phyloP scores from a whole-genome alignment of 2,888 invertebrate genomes.

The Habrosyne pyritoides region DNA sequence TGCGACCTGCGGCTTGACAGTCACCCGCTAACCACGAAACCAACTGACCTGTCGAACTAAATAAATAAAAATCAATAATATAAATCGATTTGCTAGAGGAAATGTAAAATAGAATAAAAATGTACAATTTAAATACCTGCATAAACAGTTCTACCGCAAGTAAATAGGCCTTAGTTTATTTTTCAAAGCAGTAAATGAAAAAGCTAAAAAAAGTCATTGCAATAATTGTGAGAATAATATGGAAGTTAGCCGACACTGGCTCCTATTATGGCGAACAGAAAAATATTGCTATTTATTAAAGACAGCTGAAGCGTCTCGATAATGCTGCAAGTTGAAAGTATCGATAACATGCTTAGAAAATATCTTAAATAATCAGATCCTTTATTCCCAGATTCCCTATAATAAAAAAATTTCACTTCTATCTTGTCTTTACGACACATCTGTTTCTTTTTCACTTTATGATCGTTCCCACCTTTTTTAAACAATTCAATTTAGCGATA shows the following conservation, averaged over 20 bases:
- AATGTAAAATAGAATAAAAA: neutral
- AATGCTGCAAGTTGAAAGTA: conserved; percentile 26
- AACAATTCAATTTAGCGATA: too few species aligned
- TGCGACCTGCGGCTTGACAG: too few species aligned
- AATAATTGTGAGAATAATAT: conserved; percentile 59
- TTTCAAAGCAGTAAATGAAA: conserved; percentile 45
- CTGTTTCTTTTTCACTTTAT: too few species aligned
- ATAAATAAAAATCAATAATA: too few species aligned
- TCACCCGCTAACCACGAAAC: too few species aligned
- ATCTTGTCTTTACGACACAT: too few species aligned
- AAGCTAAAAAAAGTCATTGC: conserved; percentile 41
- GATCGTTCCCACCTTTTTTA: too few species aligned
- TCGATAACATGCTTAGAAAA: conserved; percentile 27
- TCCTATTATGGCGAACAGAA: conserved; percentile 51
- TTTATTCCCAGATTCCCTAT: too few species aligned
- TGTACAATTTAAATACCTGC: neutral
- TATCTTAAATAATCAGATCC: conserved; percentile 5
- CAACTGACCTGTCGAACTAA: too few species aligned
- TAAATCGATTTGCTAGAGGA: too few species aligned
- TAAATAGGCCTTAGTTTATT: conserved; percentile 19
- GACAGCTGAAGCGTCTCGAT: conserved; percentile 48
- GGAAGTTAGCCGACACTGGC: conserved; percentile 45
- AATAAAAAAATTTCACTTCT: too few species aligned
- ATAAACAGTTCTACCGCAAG: neutral
- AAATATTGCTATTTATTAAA: conserved; percentile 68